A percentile compares a stretch with the other conserved stretches of the same genome.
These are phyloP conservation scores for Clarias magur DNA, from an alignment of 2,113 vertebrate species.

Conservation along the genomic window DNA sequence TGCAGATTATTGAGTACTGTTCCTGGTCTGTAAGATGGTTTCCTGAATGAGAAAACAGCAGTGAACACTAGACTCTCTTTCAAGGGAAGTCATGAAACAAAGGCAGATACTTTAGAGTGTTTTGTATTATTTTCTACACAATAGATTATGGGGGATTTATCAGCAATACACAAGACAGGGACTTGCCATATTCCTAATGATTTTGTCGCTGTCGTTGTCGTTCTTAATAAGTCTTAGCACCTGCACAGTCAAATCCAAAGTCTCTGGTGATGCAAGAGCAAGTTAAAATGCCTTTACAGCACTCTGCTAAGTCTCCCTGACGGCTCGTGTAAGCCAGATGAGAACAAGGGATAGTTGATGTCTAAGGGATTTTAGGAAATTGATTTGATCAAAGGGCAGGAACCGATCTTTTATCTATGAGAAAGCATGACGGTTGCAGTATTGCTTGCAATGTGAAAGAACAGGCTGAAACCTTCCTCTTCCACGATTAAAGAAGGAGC, in stretches of 20 bases:
- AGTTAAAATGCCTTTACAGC: slow-evolving; percentile 33
- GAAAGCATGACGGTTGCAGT: slow-evolving; percentile 65
- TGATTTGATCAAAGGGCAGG: slow-evolving; percentile 43
- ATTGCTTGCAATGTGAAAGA: slow-evolving; percentile 59
- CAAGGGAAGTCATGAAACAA: neutral
- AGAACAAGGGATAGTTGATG: slow-evolving; percentile 12
- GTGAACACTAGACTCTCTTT: neutral
- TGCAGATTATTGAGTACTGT: neutral
- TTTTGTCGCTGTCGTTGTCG: slow-evolving; percentile 17
- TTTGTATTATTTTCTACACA: neutral
- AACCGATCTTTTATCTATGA: slow-evolving; percentile 62
- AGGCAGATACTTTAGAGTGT: neutral
- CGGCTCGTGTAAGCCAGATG: slow-evolving; percentile 16
- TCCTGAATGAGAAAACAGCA: neutral
- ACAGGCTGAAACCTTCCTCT: slow-evolving; percentile 38
- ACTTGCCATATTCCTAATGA: slow-evolving; percentile 36
- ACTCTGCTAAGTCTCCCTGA: slow-evolving; percentile 16
- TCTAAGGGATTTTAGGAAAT: slow-evolving; percentile 38
- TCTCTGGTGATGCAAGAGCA: slow-evolving; percentile 14
- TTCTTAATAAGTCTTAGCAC: slow-evolving; percentile 19
- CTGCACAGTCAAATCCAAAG: slow-evolving; percentile 27
- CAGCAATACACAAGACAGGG: slow-evolving; percentile 5
- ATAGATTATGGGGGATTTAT: slow-evolving; percentile 16
- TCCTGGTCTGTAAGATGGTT: neutral
- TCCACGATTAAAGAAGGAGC: neutral